Conservation (phyloP, 1,140 invertebrate genomes). For the Stenopsyche tienmushanensis region DNA sequence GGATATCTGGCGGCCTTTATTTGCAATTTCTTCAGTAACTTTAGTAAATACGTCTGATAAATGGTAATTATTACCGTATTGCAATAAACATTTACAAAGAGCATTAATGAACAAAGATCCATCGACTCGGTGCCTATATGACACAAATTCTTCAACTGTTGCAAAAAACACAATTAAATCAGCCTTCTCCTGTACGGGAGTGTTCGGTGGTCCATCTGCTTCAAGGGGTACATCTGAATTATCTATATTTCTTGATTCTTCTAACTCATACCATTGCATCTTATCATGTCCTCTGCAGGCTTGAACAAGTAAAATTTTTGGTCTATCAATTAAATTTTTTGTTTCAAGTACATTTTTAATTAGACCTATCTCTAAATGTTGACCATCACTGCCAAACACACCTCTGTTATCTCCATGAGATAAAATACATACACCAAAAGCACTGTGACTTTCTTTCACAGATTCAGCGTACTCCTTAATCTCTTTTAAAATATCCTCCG, state of each 20-base stretch:
- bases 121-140: neutral
- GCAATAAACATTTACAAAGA: slow-evolving; percentile 6
- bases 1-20: slow-evolving; percentile 9
- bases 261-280: too few species aligned
- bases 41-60: slow-evolving; percentile 18
- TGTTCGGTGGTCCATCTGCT: too few species aligned
- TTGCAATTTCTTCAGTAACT: slow-evolving; percentile 1
- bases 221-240: too few species aligned
- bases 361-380: slow-evolving; percentile 5
- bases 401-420: slow-evolving; percentile 10
- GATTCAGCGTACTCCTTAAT: neutral
- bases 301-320: slow-evolving; percentile 36
- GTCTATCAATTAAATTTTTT: slow-evolving; percentile 26
- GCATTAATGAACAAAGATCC: slow-evolving; percentile 16
- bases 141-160: slow-evolving; percentile 11
- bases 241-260: too few species aligned
- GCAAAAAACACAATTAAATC: slow-evolving; percentile 18
- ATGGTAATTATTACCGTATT: slow-evolving; percentile 20
- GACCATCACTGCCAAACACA: slow-evolving; percentile 8
- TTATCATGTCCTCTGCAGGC: slow-evolving; percentile 34
- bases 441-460: neutral
- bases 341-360: slow-evolving; percentile 19
- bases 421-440: slow-evolving; percentile 21
- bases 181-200: slow-evolving; percentile 22
- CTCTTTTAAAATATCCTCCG: neutral